phyloP scores from a whole-genome alignment of 2,888 invertebrate genomes.

The Sympetrum striolatum region DNA sequence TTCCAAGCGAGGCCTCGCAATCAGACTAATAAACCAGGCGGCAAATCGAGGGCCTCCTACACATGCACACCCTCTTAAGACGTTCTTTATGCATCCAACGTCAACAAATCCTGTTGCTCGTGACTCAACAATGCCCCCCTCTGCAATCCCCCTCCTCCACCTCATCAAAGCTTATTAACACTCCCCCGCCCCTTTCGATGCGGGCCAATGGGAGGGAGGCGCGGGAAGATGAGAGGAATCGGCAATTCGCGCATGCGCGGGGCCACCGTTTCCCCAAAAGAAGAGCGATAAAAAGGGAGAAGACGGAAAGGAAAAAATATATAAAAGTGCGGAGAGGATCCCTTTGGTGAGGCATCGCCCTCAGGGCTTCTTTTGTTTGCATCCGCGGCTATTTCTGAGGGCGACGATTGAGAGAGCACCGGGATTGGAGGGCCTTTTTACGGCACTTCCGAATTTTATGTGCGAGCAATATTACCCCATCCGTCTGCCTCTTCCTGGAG shows the following conservation, averaged over 20 bases:
- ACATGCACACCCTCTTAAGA: neutral
- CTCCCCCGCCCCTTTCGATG: too few species aligned
- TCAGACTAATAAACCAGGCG: neutral
- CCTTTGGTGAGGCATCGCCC: neutral
- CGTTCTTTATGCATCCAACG: neutral
- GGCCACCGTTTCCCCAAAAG: neutral
- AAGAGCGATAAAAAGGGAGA: neutral
- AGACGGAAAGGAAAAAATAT: too few species aligned
- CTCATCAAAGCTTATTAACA: neutral
- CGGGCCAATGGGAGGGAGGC: neutral
- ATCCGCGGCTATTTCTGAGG: neutral
- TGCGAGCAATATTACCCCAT: neutral
- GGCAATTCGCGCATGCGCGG: neutral
- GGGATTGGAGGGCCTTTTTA: neutral
- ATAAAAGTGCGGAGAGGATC: neutral
- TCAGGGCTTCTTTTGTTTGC: neutral
- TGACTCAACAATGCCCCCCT: neutral
- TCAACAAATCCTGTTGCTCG: neutral
- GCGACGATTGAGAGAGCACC: neutral
- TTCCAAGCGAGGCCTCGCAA: neutral
- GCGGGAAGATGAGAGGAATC: neutral
- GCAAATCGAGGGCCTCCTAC: neutral
- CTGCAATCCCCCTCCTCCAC: neutral
- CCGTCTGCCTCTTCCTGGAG: neutral
- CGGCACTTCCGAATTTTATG: neutral